Evolutionary conservation across 2,888 invertebrate species (phyloP), one percentile per base, ranked within the genome.

Genomic region (Lasioglossum zephyrum): DNA sequence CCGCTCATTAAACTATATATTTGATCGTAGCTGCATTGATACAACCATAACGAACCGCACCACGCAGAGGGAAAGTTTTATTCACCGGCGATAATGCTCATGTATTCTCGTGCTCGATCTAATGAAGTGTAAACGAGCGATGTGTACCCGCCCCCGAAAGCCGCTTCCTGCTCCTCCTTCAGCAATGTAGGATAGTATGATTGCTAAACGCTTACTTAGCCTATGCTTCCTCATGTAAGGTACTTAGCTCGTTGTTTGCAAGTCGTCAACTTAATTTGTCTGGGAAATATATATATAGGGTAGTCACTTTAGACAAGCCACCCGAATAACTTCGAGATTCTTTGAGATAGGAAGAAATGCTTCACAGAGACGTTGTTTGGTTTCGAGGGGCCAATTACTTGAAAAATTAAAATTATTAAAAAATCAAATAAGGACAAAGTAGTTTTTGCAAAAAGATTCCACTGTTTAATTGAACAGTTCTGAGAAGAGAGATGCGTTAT

Each of bases 191-290:
- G 73, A 76, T 74, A 77, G 53, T 79, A 77, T 82, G 82, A 87
- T 82, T 86, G 87, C 63, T 79, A 82, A 87, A 86, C 86, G 87
- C 86, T 87, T 87, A 79, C 82, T 86, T 87, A 86, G 82, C 82
- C 57, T 77, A 66, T 63, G 77, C 74, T 82, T 77, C 39, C 77
- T 57, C 63, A 57, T 66, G 77, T 79, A 79, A 77, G 79, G 63
- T 81, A 80, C 79, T 79, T 83, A 53, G 31, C 26, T 8, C 47
- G 66, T 53, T 86, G 82, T 86, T 86, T 86, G 79, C 82, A 53
- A 82, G 78, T 82, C 82, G 81, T 76, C 86, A 49, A 66, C 69
- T 75, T 86, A 81, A 86, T 86, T 86, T 86, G 76, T 79, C 77
- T 73, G 81, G 73, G 11, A 77, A 73, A 86, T 85, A 77, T 77